Evolutionary conservation across 2,113 vertebrate species (phyloP), one percentile per base, ranked within the genome.

Genomic region (Lophochroa leadbeateri): DNA sequence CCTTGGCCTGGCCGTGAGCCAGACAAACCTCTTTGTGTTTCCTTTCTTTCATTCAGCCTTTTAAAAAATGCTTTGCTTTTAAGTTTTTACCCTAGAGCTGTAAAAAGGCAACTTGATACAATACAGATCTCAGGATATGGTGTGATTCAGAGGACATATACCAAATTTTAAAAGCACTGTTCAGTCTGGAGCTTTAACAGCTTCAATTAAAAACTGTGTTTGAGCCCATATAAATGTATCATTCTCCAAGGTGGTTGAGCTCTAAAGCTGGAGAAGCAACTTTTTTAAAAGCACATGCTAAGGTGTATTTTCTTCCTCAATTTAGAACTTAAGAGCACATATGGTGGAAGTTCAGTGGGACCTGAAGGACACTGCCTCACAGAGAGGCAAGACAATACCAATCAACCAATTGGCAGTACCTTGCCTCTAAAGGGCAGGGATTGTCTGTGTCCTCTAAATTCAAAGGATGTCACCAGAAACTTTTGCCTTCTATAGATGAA

Each of bases 51-150:
- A 63, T 86, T 81, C 71, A 88, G 37, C 53, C 64, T 94, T 93
- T 95, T 67, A 17, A 87, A 87, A 97, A 96, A 49, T 80, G 28
- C 49, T 88, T 86, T 88, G 68, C 53, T 88, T 93, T 88, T n/a
- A 83, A 92, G 63, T 78, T 80, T 93, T 93, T 77, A 83, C 68
- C 88, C 85, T 82, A 69, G 71, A 94, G 91, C 88, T 88, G 63
- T 88, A 86, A 96, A 93, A 95, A 61, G 37, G 71, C 76, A 93
- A 74, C 88, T 82, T 91, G 80, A 81, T 55, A 58, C 44, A 90
- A 94, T 11, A 83, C 58, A 77, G 64, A 88, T 72, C 68, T 70
- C 91, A 72, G 49, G 68, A 69, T 69, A 67, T 72, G 29, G n/a
- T 82, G 75, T 61, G 79, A 82, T 86, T 93, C 58, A 44, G 28